A percentile compares a stretch with the other conserved stretches of the same genome.
These are phyloP conservation scores for Sericinus montela DNA, from an alignment of 2,888 invertebrate genomes.

Conservation along the genomic window DNA sequence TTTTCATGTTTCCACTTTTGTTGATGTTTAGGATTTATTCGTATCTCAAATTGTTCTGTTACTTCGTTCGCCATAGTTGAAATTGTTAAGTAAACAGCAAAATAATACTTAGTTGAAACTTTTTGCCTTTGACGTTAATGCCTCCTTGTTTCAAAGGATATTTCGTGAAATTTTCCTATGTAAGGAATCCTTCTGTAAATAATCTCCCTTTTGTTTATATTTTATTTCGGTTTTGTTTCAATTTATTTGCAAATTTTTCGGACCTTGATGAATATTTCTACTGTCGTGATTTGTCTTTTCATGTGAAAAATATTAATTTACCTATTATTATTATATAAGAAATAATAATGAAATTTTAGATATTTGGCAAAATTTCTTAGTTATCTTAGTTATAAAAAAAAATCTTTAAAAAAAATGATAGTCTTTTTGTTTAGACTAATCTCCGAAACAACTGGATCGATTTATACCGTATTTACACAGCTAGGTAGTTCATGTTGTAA, in stretches of 20 bases:
- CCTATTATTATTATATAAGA: no score
- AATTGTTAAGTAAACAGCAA: constrained; percentile 53
- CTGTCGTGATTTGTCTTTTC: no score
- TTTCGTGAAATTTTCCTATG: constrained; percentile 1
- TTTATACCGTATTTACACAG: no score
- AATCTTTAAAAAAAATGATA: no score
- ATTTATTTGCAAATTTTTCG: not conserved
- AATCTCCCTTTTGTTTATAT: not conserved
- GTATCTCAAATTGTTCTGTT: constrained; percentile 49
- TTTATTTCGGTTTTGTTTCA: not conserved
- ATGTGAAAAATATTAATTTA: no score
- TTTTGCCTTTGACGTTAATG: constrained; percentile 24
- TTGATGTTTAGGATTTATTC: not conserved
- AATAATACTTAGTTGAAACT: constrained; percentile 24
- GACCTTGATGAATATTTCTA: not conserved
- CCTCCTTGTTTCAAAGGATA: not conserved
- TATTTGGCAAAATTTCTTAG: no score
- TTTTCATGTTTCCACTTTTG: not conserved
- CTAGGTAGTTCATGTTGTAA: no score
- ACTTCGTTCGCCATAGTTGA: constrained; percentile 38
- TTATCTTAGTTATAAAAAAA: no score
- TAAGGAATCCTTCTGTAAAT: no score
- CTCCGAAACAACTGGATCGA: no score
- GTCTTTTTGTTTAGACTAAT: no score
- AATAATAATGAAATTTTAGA: no score